phyloP scores from a whole-genome alignment of 92 coral and sea anemone species.

The Paragorgia papillata region DNA sequence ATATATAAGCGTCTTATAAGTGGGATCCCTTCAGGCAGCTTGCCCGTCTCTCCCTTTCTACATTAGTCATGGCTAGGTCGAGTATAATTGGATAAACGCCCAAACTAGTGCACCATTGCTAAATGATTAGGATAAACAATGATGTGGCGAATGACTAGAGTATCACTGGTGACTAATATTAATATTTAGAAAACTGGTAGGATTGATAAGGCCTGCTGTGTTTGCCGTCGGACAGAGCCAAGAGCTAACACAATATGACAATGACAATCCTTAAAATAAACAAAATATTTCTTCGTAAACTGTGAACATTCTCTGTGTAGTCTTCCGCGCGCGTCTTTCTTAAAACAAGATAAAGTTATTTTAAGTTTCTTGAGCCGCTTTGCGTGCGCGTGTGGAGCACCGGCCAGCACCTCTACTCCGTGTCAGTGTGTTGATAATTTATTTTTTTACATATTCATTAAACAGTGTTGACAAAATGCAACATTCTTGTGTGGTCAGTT shows the following conservation, averaged over 20 bases:
- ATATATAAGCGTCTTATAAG: not conserved
- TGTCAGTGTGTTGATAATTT: not conserved
- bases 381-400: too few relatives aligned
- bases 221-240: conserved; percentile 8
- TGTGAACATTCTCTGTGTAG: conserved; percentile 2
- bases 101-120: conserved; percentile 25
- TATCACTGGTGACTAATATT: conserved; percentile 33
- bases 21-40: not conserved
- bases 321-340: conserved; percentile 21
- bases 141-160: conserved; percentile 6
- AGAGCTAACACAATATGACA: conserved; percentile 41
- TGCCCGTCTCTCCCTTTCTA: not conserved
- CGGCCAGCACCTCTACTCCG: too few relatives aligned
- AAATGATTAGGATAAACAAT: conserved; percentile 35
- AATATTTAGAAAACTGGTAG: conserved; percentile 48
- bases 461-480: conserved; percentile 41
- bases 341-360: not conserved
- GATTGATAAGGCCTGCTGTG: conserved; percentile 41
- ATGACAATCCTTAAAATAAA: conserved; percentile 28
- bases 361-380: not conserved
- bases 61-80: conserved; percentile 1
- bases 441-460: conserved; percentile 14
- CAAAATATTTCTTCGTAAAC: conserved; percentile 7
- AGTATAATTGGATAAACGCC: conserved; percentile 40
- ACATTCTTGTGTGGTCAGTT: conserved; percentile 51